Conservation (phyloP, 2,888 invertebrate genomes). For the Tineola bisselliella region DNA sequence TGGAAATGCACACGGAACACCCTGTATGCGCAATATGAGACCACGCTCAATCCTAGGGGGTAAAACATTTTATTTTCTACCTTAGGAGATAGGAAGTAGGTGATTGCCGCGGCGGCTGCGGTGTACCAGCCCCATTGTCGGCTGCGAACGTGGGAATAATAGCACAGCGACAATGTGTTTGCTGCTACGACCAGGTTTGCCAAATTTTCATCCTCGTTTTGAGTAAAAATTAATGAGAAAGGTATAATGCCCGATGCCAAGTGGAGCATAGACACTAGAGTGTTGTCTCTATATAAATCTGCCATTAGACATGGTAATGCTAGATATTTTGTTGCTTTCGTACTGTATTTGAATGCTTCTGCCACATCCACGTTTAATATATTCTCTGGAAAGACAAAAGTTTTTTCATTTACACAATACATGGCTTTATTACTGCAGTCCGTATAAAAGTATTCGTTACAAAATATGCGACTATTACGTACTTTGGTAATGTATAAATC, state of each 20-base stretch:
- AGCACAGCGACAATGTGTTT: constrained; percentile 38
- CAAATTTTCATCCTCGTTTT: constrained; percentile 32
- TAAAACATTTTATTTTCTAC: constrained; percentile 31
- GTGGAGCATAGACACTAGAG: constrained; percentile 30
- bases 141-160: constrained; percentile 31
- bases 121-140: constrained; percentile 46
- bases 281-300: constrained; percentile 33
- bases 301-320: constrained; percentile 49
- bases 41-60: constrained; percentile 37
- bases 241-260: constrained; percentile 45
- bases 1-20: constrained; percentile 23
- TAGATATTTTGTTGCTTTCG: constrained; percentile 37
- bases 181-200: constrained; percentile 39
- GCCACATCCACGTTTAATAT: constrained; percentile 35
- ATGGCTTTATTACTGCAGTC: no score
- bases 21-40: constrained; percentile 45
- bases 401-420: no score
- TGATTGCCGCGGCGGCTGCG: constrained; percentile 35
- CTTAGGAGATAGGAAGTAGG: constrained; percentile 34
- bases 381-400: constrained; percentile 30
- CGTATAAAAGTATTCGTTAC: background rate
- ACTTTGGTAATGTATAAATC: constrained; percentile 46
- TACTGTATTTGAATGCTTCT: constrained; percentile 32
- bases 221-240: constrained; percentile 35
- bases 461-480: constrained; percentile 18